Conservation (phyloP, 2,888 invertebrate species). For the Stenoptilia bipunctidactyla region DNA sequence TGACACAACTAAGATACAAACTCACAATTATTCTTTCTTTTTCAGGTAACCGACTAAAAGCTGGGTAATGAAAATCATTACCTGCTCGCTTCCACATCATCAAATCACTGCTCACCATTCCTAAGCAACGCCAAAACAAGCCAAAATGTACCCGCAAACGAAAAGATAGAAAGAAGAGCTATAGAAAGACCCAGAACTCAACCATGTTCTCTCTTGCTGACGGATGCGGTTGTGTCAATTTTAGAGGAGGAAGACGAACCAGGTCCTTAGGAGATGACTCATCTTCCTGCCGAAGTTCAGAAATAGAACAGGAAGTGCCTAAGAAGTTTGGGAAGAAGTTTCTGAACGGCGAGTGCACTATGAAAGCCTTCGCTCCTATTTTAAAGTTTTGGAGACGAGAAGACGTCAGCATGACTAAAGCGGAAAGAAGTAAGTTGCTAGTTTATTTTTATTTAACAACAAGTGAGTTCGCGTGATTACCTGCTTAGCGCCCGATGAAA, state of each 20-base stretch:
- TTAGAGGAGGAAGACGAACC: slow-evolving; percentile 45
- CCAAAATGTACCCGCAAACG: slow-evolving; percentile 61
- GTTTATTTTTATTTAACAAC: too few relatives aligned
- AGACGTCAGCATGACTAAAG: slow-evolving; percentile 82
- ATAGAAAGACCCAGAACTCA: slow-evolving; percentile 46
- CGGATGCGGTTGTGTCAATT: slow-evolving; percentile 61
- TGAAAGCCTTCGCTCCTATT: slow-evolving; percentile 73
- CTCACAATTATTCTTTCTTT: too few relatives aligned
- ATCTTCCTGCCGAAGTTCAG: slow-evolving; percentile 61
- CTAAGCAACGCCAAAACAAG: slow-evolving; percentile 46
- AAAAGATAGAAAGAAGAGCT: slow-evolving; percentile 58
- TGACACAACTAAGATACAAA: too few relatives aligned
- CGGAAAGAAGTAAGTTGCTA: slow-evolving; percentile 83
- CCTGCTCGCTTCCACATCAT: background rate
- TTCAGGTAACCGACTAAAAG: too few relatives aligned
- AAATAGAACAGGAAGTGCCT: slow-evolving; percentile 61
- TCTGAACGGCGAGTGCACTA: slow-evolving; percentile 55
- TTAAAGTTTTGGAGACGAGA: slow-evolving; percentile 77
- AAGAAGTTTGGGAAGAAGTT: slow-evolving; percentile 44
- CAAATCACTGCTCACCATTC: slow-evolving; percentile 37
- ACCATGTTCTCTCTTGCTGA: slow-evolving; percentile 63
- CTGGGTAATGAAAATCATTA: background rate
- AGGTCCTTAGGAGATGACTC: slow-evolving; percentile 55
- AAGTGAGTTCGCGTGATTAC: too few relatives aligned
- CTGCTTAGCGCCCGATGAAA: too few relatives aligned